Percentiles rank a stretch among this genome's conserved stretches.
phyloP scores from a whole-genome alignment of 2,113 vertebrate species.

The Emydura subglobosa region DNA sequence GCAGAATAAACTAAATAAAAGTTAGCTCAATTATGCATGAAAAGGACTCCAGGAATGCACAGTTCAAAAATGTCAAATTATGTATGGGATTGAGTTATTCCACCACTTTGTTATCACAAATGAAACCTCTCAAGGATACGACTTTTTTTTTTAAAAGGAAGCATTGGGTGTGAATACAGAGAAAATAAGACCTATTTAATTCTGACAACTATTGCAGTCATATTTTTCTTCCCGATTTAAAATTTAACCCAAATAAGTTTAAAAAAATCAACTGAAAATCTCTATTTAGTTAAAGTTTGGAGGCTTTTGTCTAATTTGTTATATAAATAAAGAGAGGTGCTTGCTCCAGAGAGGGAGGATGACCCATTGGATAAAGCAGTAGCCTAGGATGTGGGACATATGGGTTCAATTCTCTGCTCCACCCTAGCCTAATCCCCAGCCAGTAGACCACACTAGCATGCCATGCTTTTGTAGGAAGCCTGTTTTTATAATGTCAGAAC shows the following conservation, averaged over 20 bases:
- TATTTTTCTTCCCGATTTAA: constrained; percentile 32
- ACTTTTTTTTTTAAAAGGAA: neutral
- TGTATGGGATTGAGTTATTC: constrained; percentile 66
- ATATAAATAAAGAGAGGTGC: neutral
- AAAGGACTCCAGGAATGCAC: constrained; percentile 57
- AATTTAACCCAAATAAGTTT: constrained; percentile 51
- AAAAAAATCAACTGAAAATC: neutral
- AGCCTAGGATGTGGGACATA: neutral
- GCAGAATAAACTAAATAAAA: constrained; percentile 65
- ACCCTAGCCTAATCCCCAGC: neutral
- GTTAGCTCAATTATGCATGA: constrained; percentile 77
- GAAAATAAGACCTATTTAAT: constrained; percentile 32
- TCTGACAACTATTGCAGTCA: constrained; percentile 26
- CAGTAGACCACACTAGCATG: neutral
- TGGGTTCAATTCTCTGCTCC: neutral
- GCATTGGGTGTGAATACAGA: neutral
- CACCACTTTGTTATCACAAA: constrained; percentile 32
- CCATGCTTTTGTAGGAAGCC: neutral
- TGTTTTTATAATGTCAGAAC: neutral
- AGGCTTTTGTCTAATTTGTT: neutral
- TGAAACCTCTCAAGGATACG: constrained; percentile 10
- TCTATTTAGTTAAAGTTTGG: neutral
- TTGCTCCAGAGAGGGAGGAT: neutral
- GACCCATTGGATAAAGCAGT: neutral
- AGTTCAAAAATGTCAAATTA: constrained; percentile 64